Conservation (phyloP, 2,113 vertebrate species). For the Hystrix brachyura region DNA sequence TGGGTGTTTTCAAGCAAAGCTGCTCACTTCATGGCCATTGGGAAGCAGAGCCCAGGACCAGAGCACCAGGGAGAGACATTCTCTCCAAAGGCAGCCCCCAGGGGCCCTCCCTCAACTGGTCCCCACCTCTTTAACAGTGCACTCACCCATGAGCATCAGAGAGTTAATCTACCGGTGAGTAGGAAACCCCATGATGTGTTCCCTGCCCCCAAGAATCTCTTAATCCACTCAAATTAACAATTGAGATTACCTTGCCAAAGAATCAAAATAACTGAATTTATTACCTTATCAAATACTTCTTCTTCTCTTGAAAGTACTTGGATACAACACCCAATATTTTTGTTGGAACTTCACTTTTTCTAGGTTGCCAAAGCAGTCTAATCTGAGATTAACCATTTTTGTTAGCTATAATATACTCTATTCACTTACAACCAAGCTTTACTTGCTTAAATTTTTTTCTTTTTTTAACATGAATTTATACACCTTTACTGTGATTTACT, state of each 20-base stretch:
- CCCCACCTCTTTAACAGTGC: background rate
- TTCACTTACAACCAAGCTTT: background rate
- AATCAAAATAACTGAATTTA: background rate
- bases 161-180: too few species aligned
- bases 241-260: background rate
- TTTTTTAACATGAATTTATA: background rate
- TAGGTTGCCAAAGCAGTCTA: background rate
- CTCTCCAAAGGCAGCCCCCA: background rate
- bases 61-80: background rate
- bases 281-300: background rate
- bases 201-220: background rate
- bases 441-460: background rate
- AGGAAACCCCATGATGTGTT: too few species aligned
- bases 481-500: background rate
- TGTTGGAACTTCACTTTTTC: background rate
- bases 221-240: background rate
- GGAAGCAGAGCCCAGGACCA: background rate
- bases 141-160: background rate
- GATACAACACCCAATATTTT: background rate
- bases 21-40: background rate
- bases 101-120: background rate
- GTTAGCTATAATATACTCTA: background rate
- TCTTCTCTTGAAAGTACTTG: background rate
- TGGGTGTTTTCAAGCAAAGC: background rate
- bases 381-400: background rate